Conservation (phyloP, 2,888 invertebrate genomes). For the Platycnemis pennipes region DNA sequence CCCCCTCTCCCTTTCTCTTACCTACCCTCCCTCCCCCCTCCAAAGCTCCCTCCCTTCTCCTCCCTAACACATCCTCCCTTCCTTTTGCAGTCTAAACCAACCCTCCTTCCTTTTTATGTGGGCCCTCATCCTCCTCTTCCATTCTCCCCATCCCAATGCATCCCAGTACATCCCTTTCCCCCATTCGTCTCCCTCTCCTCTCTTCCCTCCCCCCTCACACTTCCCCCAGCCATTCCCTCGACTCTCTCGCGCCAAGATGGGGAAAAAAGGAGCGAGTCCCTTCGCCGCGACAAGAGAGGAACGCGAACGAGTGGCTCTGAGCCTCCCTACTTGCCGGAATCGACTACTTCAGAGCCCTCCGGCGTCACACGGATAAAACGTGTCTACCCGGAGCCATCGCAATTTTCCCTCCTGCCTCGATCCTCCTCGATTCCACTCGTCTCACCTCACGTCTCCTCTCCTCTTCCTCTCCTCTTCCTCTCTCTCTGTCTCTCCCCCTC, state of each 20-base stretch:
- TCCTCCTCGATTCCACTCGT: neutral
- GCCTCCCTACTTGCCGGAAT: neutral
- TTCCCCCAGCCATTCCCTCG: neutral
- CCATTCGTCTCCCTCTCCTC: neutral
- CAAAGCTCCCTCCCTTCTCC: neutral
- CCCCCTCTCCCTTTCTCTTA: neutral
- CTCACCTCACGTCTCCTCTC: neutral
- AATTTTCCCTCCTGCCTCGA: neutral
- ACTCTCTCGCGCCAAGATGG: constrained; percentile 56
- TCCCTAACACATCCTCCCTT: neutral
- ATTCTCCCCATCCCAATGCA: neutral
- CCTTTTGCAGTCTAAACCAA: neutral
- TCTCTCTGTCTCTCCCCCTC: neutral
- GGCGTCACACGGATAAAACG: constrained; percentile 18
- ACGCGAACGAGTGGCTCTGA: neutral
- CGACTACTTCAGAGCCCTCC: constrained; percentile 49
- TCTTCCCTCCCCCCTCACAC: neutral
- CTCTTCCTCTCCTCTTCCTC: neutral
- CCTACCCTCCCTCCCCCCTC: neutral
- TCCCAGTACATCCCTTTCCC: neutral
- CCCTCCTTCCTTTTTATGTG: neutral
- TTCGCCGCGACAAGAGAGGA: constrained; percentile 56
- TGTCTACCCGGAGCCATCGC: constrained; percentile 30
- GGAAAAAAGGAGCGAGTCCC: constrained; percentile 68
- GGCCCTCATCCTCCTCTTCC: neutral